Evolutionary conservation across 2,888 invertebrate species (phyloP).

Genomic region (Epsilonema sp.): DNA sequence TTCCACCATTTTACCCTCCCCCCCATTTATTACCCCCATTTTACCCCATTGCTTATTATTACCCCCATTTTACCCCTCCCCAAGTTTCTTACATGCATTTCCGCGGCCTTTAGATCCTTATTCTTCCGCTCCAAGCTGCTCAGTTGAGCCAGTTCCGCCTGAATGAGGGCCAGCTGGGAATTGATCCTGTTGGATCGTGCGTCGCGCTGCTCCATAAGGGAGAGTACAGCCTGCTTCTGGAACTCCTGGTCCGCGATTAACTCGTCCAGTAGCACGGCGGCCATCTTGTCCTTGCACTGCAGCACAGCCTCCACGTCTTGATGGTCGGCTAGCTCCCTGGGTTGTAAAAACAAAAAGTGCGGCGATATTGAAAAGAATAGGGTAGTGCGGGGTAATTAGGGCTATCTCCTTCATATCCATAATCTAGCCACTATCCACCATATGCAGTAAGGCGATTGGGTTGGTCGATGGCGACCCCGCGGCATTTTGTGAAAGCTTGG

Average conservation of each 20-base stretch:
- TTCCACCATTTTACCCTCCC: too few species aligned
- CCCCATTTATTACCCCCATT: too few species aligned
- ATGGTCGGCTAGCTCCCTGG: too few species aligned
- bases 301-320: neutral
- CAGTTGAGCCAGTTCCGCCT: constrained; percentile 8
- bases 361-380: too few species aligned
- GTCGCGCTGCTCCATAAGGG: constrained; percentile 28
- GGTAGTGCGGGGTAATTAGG: too few species aligned
- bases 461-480: too few species aligned
- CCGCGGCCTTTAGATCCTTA: neutral
- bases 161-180: constrained; percentile 11
- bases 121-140: constrained; percentile 6
- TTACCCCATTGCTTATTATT: too few species aligned
- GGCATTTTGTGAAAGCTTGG: too few species aligned
- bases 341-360: too few species aligned
- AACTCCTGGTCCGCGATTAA: constrained; percentile 20
- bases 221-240: constrained; percentile 29
- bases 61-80: neutral
- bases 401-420: too few species aligned
- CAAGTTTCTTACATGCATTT: neutral
- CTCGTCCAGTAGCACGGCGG: neutral
- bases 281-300: neutral
- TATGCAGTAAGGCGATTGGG: too few species aligned
- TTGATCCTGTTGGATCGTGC: constrained; percentile 23
- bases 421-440: too few species aligned